Evolutionary conservation across 2,797 vertebrate species (phyloP), one percentile per base, ranked within the genome.

Genomic region (Chaetodon trifasciatus): DNA sequence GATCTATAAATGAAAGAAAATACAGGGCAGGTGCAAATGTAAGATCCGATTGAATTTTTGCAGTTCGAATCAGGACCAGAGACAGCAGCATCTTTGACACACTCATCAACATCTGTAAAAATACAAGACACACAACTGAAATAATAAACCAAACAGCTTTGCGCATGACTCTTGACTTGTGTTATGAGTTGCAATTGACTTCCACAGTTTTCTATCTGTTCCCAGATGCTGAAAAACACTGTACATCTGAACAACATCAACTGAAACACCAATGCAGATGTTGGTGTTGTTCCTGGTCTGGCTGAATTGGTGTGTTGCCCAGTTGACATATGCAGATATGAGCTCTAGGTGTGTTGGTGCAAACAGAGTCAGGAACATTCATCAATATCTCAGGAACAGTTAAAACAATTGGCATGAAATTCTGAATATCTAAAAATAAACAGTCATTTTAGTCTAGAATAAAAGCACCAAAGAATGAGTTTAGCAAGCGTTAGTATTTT

Each of bases 101-200:
- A 93, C 71, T 93, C 91, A 8, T 91, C 78, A 6, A 86, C 75
- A 71, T 92, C 91, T 93, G 74, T 74, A 9, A 8, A 40, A 66
- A 46, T 46, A 13, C 44, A 2, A 19, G 17, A 46, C 15, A 35
- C 12, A 46, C 44, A 46, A 16, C 13, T 16, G 13, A 32, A 32
- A 32, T 3, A 42, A 44, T 24, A 6, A n/a, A 23, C 3, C 16
- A 42, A 16, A 16, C 11, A 24, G 24, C n/a, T 13, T 53, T 24
- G 8, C 13, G n/a, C 1, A 52, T 16, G 6, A 4, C 3, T 52
- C 21, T 32, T 32, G 28, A 32, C 28, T 28, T 44, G 28, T 8
- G 42, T 3, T 49, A 13, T 46, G 2, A 44, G 39, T 28, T 4
- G 13, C 12, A 15, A 61, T 24, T 11, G 6, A 66, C 3, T 32